Conservation (phyloP, 2,113 vertebrate genomes). For the Scomber colias region DNA sequence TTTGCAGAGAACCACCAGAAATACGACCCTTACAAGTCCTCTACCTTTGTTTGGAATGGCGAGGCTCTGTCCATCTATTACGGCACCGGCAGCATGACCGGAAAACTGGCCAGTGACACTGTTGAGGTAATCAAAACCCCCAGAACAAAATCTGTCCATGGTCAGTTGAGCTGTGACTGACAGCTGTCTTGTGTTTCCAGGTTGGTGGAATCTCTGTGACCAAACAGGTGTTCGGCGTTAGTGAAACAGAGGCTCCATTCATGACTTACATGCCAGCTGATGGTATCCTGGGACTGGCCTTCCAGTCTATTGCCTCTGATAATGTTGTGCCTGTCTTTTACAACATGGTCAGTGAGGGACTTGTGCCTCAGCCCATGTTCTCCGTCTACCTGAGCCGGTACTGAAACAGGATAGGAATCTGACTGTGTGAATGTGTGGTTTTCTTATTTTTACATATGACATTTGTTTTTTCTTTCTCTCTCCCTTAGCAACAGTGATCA, state of each 20-base stretch:
- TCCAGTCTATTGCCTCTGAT: slow-evolving; percentile 65
- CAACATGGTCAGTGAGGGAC: slow-evolving; percentile 69
- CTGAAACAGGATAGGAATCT: slow-evolving; percentile 7
- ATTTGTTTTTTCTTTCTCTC: slow-evolving; percentile 1
- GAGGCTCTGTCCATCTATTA: slow-evolving; percentile 71
- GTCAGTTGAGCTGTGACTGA: slow-evolving; percentile 44
- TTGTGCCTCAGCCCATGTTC: slow-evolving; percentile 66
- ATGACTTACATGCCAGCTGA: slow-evolving; percentile 66
- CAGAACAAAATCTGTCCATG: not conserved
- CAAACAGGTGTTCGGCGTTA: slow-evolving; percentile 87
- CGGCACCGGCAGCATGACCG: slow-evolving; percentile 81
- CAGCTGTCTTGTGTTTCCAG: slow-evolving; percentile 56
- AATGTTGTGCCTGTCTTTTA: slow-evolving; percentile 73
- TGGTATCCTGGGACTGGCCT: slow-evolving; percentile 78
- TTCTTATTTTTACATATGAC: not conserved
- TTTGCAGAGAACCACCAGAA: slow-evolving; percentile 72
- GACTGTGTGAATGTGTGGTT: not conserved
- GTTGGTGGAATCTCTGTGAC: slow-evolving; percentile 69
- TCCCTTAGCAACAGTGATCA: slow-evolving; percentile 55
- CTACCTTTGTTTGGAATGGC: slow-evolving; percentile 41
- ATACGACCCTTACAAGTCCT: slow-evolving; percentile 70
- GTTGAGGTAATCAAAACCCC: slow-evolving; percentile 60
- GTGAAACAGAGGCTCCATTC: slow-evolving; percentile 72
- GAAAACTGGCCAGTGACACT: slow-evolving; percentile 67
- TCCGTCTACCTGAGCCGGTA: slow-evolving; percentile 80